A percentile compares a stretch with the other conserved stretches of the same genome.
Evolutionary conservation across 2,888 invertebrate species (phyloP).

Genomic region (Nomada hirtipes): DNA sequence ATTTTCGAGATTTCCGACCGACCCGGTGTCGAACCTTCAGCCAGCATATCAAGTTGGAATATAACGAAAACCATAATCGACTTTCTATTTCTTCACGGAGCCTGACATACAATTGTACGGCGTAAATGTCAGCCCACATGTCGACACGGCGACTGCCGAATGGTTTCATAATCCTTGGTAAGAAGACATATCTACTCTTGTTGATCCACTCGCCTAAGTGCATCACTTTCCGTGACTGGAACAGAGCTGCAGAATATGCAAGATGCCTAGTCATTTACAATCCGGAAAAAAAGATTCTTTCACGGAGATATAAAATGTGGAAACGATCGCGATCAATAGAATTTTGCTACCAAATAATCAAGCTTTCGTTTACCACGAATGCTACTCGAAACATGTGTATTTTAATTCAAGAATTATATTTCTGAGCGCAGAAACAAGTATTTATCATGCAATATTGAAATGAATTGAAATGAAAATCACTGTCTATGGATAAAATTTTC

Average conservation of each 20-base stretch:
- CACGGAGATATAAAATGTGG: no score
- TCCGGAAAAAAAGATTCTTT: neutral
- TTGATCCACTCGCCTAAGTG: conserved; percentile 19
- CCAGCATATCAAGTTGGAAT: neutral
- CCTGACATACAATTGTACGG: conserved; percentile 30
- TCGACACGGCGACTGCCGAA: conserved; percentile 41
- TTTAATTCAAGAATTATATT: no score
- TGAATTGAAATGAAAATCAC: no score
- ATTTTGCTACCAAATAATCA: no score
- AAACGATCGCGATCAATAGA: no score
- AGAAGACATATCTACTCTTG: conserved; percentile 5
- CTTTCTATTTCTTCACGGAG: conserved; percentile 43
- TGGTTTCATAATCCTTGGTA: conserved; percentile 33
- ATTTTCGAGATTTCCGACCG: neutral
- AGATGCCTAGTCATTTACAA: neutral
- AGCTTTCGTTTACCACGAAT: no score
- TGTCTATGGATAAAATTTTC: no score
- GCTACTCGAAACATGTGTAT: no score
- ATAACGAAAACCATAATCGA: conserved; percentile 26
- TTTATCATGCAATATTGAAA: no score
- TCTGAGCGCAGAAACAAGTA: no score
- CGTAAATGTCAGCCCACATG: conserved; percentile 49
- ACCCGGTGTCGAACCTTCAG: neutral
- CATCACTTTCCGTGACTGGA: conserved; percentile 4
- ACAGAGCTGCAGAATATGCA: neutral